phyloP scores from a whole-genome alignment of 2,113 vertebrate genomes.

The Xiphorhynchus elegans region DNA sequence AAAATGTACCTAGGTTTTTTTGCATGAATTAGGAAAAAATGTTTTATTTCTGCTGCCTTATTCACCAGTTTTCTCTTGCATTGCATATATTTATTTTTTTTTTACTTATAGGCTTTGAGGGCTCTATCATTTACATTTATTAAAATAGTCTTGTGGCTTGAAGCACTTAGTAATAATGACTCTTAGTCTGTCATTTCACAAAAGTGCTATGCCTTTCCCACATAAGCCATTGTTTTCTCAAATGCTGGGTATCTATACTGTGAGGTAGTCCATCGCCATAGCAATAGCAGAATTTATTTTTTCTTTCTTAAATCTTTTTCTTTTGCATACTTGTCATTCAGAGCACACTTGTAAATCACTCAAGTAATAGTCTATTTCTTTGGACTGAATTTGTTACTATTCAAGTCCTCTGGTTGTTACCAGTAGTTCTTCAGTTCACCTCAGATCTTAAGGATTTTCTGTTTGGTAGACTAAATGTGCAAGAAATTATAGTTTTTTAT shows the following conservation, averaged over 20 bases:
- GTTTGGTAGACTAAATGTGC: not conserved
- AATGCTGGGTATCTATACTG: not conserved
- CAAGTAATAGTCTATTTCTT: constrained; percentile 31
- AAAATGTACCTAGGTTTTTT: not conserved
- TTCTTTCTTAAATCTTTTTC: not conserved
- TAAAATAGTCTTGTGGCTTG: not conserved
- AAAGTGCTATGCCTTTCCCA: not conserved
- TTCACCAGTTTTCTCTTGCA: not conserved
- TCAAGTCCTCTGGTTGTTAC: constrained; percentile 36
- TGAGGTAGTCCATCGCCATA: not conserved
- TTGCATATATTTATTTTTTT: not conserved
- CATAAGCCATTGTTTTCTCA: not conserved
- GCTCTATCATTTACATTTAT: not conserved
- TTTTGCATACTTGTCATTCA: constrained; percentile 9
- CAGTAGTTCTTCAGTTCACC: constrained; percentile 11
- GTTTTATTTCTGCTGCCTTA: not conserved
- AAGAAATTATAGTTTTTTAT: constrained; percentile 18
- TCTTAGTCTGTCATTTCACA: not conserved
- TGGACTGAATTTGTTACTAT: constrained; percentile 21
- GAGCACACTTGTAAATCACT: constrained; percentile 16
- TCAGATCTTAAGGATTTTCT: constrained; percentile 27
- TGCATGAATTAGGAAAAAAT: not conserved
- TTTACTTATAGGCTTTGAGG: not conserved
- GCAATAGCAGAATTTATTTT: not conserved
- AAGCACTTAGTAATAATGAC: not conserved